Base-by-base conservation (phyloP, 2,797 vertebrate species). In the Catharus ustulatus region DNA sequence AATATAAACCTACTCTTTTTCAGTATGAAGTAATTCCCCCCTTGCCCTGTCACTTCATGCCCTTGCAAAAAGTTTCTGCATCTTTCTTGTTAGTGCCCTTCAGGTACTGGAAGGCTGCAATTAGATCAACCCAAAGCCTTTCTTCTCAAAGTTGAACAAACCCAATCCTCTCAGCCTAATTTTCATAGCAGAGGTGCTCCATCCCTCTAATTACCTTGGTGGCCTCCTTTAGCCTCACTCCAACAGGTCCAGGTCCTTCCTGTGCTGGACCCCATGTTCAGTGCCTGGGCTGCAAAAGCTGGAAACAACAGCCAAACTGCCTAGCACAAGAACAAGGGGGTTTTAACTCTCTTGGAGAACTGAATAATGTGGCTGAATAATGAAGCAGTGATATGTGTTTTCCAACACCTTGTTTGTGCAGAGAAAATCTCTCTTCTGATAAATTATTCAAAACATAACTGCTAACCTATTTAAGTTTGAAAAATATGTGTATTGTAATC, bases 401-500 rank as follows among this genome's bases (percentile, higher is more conserved):
- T 77, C 73, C 66, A 84, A 32, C 62, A 93, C 61, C 66, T 87
- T 83, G 64, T 75, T 91, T 90, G 46, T 49, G 84, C 58, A 84
- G 69, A 79, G 78, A 90, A 83, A 93, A 89, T n/a, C 38, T 82
- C 64, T 84, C 81, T 89, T 84, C 68, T 20, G 13, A 83, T 94
- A 87, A 87, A 95, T 95, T 87, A 95, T 94, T 92, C 49, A 96
- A 72, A 89, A 87, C 43, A 48, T 79, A 93, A 95, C 57, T 87
- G 87, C 68, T 89, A 94, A 93, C 63, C 78, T 91, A 72, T 85
- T 95, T 92, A 87, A 87, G n/a, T 83, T 93, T 52, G 57, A 92
- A 89, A 89, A 85, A 81, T 67, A 42, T 21, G 48, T 86, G 58
- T 69, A 36, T 57, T 71, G 46, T 79, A 93, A 85, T 67, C 72